A percentile compares a stretch with the other conserved stretches of the same genome.
Evolutionary conservation across 2,888 invertebrate species (phyloP).

Genomic region (Lucinisca nassula): DNA sequence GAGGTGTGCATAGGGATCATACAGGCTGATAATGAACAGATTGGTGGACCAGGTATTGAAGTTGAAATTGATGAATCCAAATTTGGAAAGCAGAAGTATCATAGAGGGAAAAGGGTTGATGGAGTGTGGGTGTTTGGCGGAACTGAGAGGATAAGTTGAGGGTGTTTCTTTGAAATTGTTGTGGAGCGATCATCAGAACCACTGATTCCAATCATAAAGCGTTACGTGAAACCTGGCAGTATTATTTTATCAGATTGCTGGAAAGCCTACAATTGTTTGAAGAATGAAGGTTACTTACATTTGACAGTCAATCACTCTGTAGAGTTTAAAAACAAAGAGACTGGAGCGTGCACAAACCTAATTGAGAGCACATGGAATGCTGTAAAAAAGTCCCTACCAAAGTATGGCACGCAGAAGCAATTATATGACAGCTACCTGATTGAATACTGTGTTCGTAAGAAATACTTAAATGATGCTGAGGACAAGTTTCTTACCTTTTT

Average conservation of each 20-base stretch:
- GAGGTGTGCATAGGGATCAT: conserved; percentile 37
- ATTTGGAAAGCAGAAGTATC: conserved; percentile 61
- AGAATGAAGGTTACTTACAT: conserved; percentile 21
- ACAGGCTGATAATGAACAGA: conserved; percentile 25
- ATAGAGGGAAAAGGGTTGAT: conserved; percentile 58
- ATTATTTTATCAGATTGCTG: conserved; percentile 57
- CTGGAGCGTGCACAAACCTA: conserved; percentile 36
- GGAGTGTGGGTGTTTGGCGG: conserved; percentile 61
- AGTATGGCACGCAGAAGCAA: conserved; percentile 18
- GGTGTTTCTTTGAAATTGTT: conserved; percentile 42
- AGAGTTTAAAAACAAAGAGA: conserved; percentile 35
- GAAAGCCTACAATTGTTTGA: conserved; percentile 44
- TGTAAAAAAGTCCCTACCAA: conserved; percentile 22
- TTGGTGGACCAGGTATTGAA: conserved; percentile 42
- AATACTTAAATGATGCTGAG: not conserved
- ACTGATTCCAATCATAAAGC: conserved; percentile 47
- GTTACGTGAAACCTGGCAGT: conserved; percentile 46
- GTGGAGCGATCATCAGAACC: conserved; percentile 37
- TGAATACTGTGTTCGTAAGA: conserved; percentile 25
- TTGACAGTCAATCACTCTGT: conserved; percentile 39
- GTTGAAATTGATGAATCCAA: conserved; percentile 61
- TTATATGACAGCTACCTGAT: conserved; percentile 28
- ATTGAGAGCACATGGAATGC: conserved; percentile 31
- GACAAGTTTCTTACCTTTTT: not conserved
- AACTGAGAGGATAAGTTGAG: conserved; percentile 25